phyloP scores from a whole-genome alignment of 2,888 invertebrate species.

The Geotrupes spiniger region DNA sequence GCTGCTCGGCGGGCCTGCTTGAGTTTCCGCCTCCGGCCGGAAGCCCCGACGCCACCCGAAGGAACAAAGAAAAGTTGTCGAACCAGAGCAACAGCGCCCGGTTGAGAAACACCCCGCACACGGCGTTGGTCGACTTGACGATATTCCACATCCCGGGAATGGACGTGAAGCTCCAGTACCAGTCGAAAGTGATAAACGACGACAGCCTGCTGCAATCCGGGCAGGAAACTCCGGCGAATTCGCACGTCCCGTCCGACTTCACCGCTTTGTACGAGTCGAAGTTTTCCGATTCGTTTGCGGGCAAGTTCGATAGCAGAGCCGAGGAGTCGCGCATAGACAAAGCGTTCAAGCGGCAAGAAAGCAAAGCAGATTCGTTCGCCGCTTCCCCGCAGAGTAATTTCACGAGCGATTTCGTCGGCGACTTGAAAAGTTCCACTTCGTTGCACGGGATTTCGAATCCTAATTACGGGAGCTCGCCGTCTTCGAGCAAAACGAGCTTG shows the following conservation, averaged over 20 bases:
- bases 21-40: slow-evolving; percentile 43
- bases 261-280: slow-evolving; percentile 1
- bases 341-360: slow-evolving; percentile 41
- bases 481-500: slow-evolving; percentile 38
- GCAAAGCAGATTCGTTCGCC: slow-evolving; percentile 12
- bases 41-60: slow-evolving; percentile 47
- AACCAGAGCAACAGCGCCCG: slow-evolving; percentile 42
- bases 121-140: slow-evolving; percentile 68
- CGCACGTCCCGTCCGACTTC: slow-evolving; percentile 9
- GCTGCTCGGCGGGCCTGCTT: slow-evolving; percentile 48
- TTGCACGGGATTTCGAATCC: slow-evolving; percentile 49
- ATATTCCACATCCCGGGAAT: slow-evolving; percentile 89
- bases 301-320: slow-evolving; percentile 35
- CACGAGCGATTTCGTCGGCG: slow-evolving; percentile 20
- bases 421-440: slow-evolving; percentile 28
- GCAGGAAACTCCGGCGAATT: slow-evolving; percentile 22
- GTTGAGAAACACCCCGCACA: slow-evolving; percentile 46
- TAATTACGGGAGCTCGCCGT: slow-evolving; percentile 44
- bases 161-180: slow-evolving; percentile 62
- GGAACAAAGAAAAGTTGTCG: slow-evolving; percentile 46
- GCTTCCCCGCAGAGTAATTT: slow-evolving; percentile 19
- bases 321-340: slow-evolving; percentile 46
- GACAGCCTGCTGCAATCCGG: slow-evolving; percentile 24
- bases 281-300: slow-evolving; percentile 2
- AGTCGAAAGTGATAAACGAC: slow-evolving; percentile 38